Conservation (phyloP, 2,113 vertebrate genomes). For the Acanthochromis polyacanthus region DNA sequence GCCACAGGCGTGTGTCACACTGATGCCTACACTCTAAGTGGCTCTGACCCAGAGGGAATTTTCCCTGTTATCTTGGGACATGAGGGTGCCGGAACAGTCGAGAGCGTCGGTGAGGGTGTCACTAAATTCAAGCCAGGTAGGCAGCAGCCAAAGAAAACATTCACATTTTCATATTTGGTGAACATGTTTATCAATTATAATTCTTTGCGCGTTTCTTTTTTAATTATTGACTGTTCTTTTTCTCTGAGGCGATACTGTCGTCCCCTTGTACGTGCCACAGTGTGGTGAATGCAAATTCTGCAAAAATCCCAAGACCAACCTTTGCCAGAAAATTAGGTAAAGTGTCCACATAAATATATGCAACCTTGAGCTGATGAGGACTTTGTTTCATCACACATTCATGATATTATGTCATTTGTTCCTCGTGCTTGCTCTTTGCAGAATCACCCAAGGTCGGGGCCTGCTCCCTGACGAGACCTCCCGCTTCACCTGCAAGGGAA, state of each 20-base stretch:
- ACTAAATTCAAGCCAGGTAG: slow-evolving; percentile 93
- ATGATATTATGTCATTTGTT: not conserved
- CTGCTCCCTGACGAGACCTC: slow-evolving; percentile 93
- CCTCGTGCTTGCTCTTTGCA: slow-evolving; percentile 37
- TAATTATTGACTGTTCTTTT: not conserved
- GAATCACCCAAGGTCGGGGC: slow-evolving; percentile 84
- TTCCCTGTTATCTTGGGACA: slow-evolving; percentile 92
- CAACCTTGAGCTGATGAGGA: not conserved
- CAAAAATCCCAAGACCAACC: slow-evolving; percentile 88
- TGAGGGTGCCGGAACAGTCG: slow-evolving; percentile 89
- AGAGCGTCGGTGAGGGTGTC: slow-evolving; percentile 94
- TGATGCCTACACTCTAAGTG: slow-evolving; percentile 87
- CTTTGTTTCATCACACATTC: slow-evolving; percentile 16
- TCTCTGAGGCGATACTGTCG: slow-evolving; percentile 86
- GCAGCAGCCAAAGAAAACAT: not conserved
- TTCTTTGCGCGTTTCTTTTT: not conserved
- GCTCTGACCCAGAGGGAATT: slow-evolving; percentile 79
- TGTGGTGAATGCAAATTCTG: slow-evolving; percentile 90
- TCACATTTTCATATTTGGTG: not conserved
- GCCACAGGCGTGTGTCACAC: slow-evolving; percentile 92
- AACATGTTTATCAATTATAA: not conserved
- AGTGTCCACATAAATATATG: not conserved
- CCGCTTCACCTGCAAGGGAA: slow-evolving; percentile 88
- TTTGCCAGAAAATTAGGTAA: slow-evolving; percentile 86
- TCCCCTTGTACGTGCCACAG: slow-evolving; percentile 88